Conservation (phyloP, 2,888 invertebrate genomes). For the Phlogophora meticulosa region DNA sequence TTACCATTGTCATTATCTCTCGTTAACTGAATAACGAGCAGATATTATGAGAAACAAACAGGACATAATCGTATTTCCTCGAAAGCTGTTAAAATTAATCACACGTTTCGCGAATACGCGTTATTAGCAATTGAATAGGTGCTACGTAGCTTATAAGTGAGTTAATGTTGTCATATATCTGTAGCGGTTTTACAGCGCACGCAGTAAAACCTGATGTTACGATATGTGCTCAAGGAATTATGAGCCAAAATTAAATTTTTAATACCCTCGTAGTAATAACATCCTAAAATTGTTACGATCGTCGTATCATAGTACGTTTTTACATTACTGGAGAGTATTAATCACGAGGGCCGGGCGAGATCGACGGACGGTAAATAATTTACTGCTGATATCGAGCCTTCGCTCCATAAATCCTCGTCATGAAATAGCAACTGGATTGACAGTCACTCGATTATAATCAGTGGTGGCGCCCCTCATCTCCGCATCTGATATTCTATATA, state of each 20-base stretch:
- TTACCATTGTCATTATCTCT: neutral
- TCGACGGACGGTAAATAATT: conserved; percentile 79
- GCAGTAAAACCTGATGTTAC: conserved; percentile 69
- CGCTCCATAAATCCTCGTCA: conserved; percentile 80
- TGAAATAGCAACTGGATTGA: conserved; percentile 76
- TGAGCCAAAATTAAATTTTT: conserved; percentile 70
- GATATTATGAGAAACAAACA: conserved; percentile 38
- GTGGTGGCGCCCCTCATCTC: conserved; percentile 52
- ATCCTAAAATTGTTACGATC: conserved; percentile 60
- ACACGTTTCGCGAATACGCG: conserved; percentile 44
- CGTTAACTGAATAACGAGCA: conserved; percentile 2
- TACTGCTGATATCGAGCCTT: conserved; percentile 74
- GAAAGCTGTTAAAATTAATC: conserved; percentile 61
- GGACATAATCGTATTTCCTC: conserved; percentile 36
- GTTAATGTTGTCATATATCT: conserved; percentile 65
- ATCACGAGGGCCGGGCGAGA: conserved; percentile 72
- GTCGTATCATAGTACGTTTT: conserved; percentile 59
- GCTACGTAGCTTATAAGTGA: conserved; percentile 62
- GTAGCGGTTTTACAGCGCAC: conserved; percentile 65
- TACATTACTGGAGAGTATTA: conserved; percentile 61
- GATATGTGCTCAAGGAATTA: conserved; percentile 69
- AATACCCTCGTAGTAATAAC: conserved; percentile 66
- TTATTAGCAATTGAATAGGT: conserved; percentile 62
- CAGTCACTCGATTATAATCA: conserved; percentile 78
- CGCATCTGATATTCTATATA: conserved; percentile 60